Evolutionary conservation across 2,113 vertebrate genomes (phyloP), one percentile per base, ranked within the genome.

Genomic region (Oostethus manadensis): DNA sequence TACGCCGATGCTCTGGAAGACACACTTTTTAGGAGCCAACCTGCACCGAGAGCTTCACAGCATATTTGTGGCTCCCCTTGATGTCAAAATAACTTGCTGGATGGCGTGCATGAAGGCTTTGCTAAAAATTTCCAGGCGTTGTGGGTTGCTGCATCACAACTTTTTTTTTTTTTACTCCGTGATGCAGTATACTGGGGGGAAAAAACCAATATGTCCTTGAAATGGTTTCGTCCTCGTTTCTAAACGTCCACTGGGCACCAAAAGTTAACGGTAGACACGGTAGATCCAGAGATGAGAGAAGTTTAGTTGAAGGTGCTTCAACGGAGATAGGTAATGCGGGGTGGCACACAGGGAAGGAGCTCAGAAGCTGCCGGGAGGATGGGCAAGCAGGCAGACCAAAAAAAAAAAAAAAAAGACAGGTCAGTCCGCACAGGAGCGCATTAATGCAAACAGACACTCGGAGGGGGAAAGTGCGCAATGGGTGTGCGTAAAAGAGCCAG

Each of bases 21-120:
- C 60, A 62, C 62, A 54, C 56, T 71, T 33, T 60, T 70, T 53
- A 42, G 55, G 54, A 79, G 64, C 60, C 66, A 62, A 79, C 54
- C 68, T 64, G 73, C 68, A 62, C 70, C 44, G 26, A 3, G 46
- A 65, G 66, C 77, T 68, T 77, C 76, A 72, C 72, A 74, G 68
- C 72, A 71, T 71, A 68, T 78, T 71, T 71, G 66, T 70, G 72
- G 66, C 73, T 64, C 57, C 56, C 67, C 46, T 62, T 62, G 18
- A 38, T 40, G 71, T 74, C 78, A 64, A 73, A 76, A 78, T 60
- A 75, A 78, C 47, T 55, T 58, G 51, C 50, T 78, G 60, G 48
- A 60, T 68, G 10, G 29, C 13, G 10, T 48, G 7, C 64, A 44
- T 59, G 68, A 56, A 71, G 45, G 71, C 49, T 71, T 62, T 46